Percentiles rank a stretch among this genome's conserved stretches.
These are phyloP conservation scores for Scaptodrosophila latifasciaeformis DNA, from an alignment of 2,888 invertebrate genomes.

Conservation along the genomic window DNA sequence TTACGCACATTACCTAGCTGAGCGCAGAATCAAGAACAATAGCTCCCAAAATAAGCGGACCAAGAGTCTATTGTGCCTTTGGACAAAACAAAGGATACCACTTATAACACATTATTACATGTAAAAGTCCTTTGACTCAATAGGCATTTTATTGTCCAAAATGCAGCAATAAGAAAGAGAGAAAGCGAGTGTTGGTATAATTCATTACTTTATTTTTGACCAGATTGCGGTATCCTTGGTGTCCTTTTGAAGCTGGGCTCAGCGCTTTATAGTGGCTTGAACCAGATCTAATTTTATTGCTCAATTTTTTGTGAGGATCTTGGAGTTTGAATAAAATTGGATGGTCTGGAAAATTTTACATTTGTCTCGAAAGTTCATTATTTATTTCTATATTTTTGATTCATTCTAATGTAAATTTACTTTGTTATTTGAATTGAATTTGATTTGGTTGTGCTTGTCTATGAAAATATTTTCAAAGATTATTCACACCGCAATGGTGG, in stretches of 20 bases:
- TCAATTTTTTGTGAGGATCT: slow-evolving; percentile 69
- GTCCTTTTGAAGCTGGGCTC: slow-evolving; percentile 51
- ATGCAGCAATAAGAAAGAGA: too few species aligned
- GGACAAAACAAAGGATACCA: slow-evolving; percentile 50
- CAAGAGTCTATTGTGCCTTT: slow-evolving; percentile 46
- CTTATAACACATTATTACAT: slow-evolving; percentile 69
- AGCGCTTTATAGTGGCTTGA: slow-evolving; percentile 70
- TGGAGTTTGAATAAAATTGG: slow-evolving; percentile 53
- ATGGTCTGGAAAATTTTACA: slow-evolving; percentile 66
- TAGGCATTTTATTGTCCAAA: slow-evolving; percentile 55
- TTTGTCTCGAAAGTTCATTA: slow-evolving; percentile 65
- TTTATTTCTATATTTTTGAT: slow-evolving; percentile 45
- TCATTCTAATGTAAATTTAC: slow-evolving; percentile 53
- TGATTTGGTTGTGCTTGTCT: slow-evolving; percentile 19
- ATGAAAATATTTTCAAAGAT: too few species aligned
- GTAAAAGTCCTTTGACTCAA: slow-evolving; percentile 28
- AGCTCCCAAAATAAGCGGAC: too few species aligned
- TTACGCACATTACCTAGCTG: slow-evolving; percentile 28
- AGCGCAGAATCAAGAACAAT: slow-evolving; percentile 33
- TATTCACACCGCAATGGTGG: too few species aligned
- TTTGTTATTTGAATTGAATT: slow-evolving; percentile 29
- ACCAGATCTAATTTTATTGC: slow-evolving; percentile 76
- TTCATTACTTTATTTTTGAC: slow-evolving; percentile 71
- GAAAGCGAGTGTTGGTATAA: slow-evolving; percentile 51
- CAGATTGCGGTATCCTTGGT: slow-evolving; percentile 39